Evolutionary conservation across 1,140 invertebrate genomes (phyloP), one percentile per base, ranked within the genome.

Genomic region (Drosophila bifasciata): DNA sequence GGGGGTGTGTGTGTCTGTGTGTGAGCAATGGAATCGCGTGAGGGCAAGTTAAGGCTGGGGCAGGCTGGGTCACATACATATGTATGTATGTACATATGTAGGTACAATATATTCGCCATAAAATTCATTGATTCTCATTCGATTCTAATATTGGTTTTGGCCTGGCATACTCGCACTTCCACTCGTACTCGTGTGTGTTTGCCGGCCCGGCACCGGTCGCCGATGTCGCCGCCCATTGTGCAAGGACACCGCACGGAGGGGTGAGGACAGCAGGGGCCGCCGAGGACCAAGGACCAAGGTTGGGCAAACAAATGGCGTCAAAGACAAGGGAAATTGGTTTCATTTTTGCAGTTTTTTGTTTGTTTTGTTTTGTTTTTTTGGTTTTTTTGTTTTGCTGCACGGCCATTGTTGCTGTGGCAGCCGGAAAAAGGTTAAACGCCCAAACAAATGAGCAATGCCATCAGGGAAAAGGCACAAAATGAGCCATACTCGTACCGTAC

Each of bases 71-170:
- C 25, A 1, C n/a, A n/a, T 49, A 16, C 44, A 39, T n/a, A 43
- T 17, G 51, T 21, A n/a, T n/a, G n/a, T n/a, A 40, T 66, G 58
- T 49, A 16, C 44, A 39, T n/a, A 43, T 17, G 51, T 21, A 43
- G n/a, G 51, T 21, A 40, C 32, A 41, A 52, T 53, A 48, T 76
- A 64, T 78, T 72, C 44, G 62, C 81, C 74, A 85, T 81, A 74
- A 81, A 81, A 86, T 81, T 68, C 83, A 86, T 86, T 86, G 81
- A 86, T 88, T 86, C 88, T 71, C 49, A 64, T 86, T 72, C 55
- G 48, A 40, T 50, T 57, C 32, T 40, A 49, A 76, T 80, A 79
- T 79, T 79, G 77, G 70, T 73, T 36, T 66, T 70, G 49, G 49
- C 45, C 55, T 40, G 50, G 45, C 41, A 69, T 68, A 48, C 32